These are phyloP conservation scores for Pyrocoelia pectoralis DNA, from an alignment of 2,888 invertebrate genomes.

Conservation along the genomic window DNA sequence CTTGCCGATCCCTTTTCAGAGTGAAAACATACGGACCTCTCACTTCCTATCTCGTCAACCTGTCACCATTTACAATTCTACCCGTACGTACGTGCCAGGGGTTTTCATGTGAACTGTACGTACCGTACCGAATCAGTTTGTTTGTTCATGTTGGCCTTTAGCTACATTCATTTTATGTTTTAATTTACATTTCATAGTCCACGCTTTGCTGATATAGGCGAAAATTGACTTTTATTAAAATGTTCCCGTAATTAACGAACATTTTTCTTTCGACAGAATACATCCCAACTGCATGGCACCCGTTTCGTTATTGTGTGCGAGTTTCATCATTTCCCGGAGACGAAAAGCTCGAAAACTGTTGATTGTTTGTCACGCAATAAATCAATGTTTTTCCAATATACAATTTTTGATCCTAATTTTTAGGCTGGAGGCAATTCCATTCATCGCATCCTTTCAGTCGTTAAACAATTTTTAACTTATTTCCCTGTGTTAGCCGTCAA, in stretches of 20 bases:
- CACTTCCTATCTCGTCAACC: conserved; percentile 31
- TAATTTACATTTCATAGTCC: conserved; percentile 24
- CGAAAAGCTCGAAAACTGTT: too few species aligned
- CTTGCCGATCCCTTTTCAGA: not conserved
- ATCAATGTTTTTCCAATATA: too few species aligned
- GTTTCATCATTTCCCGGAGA: not conserved
- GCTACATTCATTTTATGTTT: conserved; percentile 23
- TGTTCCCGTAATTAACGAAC: conserved; percentile 6
- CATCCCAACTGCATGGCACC: too few species aligned
- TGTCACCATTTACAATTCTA: conserved; percentile 30
- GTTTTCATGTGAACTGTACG: conserved; percentile 23
- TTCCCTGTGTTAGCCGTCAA: too few species aligned
- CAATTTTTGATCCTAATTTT: too few species aligned
- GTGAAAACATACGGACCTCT: conserved; percentile 21
- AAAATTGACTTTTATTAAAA: conserved; percentile 20
- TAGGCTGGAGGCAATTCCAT: too few species aligned
- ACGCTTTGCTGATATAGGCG: conserved; percentile 12
- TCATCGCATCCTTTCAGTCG: too few species aligned
- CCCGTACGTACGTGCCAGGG: conserved; percentile 21
- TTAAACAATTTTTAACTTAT: too few species aligned
- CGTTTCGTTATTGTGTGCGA: too few species aligned
- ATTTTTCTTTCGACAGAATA: too few species aligned
- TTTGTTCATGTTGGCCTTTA: conserved; percentile 19
- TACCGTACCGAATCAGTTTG: conserved; percentile 17
- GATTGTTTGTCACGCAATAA: too few species aligned